phyloP scores from a whole-genome alignment of 2,113 vertebrate species.

The Leptocoma aspasia region DNA sequence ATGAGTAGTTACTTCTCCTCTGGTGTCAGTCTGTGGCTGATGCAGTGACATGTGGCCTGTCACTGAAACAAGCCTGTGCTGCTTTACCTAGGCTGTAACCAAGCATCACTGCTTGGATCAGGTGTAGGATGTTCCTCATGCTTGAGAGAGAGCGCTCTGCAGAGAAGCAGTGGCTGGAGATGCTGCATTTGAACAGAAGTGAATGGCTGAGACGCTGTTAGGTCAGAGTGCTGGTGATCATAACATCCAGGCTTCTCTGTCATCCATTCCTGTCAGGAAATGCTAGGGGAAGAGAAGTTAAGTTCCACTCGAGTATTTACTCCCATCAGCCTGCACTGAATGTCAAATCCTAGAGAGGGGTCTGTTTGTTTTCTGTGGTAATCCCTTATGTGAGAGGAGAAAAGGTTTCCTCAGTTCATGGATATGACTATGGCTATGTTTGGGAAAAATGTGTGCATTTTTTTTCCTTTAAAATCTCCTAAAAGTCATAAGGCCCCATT shows the following conservation, averaged over 20 bases:
- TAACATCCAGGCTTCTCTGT: neutral
- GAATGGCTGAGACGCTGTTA: neutral
- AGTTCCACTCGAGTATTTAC: neutral
- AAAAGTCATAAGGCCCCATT: neutral
- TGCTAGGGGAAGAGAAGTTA: neutral
- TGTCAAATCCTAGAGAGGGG: neutral
- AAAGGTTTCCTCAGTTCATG: neutral
- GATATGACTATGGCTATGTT: neutral
- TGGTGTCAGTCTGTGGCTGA: neutral
- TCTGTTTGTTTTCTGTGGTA: neutral
- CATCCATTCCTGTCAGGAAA: neutral
- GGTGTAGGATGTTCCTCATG: neutral
- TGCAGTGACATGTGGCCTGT: neutral
- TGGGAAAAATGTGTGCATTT: neutral
- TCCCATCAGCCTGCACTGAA: neutral
- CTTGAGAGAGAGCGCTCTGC: neutral
- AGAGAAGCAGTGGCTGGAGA: neutral
- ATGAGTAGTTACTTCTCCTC: neutral
- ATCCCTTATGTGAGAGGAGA: neutral
- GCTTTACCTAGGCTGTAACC: neutral
- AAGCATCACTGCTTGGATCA: neutral
- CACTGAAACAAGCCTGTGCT: neutral
- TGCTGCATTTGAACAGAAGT: neutral
- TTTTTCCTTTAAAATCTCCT: neutral
- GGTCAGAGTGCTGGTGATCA: accelerated